Evolutionary conservation across 2,888 invertebrate genomes (phyloP).

Genomic region (Andrena haemorrhoa): DNA sequence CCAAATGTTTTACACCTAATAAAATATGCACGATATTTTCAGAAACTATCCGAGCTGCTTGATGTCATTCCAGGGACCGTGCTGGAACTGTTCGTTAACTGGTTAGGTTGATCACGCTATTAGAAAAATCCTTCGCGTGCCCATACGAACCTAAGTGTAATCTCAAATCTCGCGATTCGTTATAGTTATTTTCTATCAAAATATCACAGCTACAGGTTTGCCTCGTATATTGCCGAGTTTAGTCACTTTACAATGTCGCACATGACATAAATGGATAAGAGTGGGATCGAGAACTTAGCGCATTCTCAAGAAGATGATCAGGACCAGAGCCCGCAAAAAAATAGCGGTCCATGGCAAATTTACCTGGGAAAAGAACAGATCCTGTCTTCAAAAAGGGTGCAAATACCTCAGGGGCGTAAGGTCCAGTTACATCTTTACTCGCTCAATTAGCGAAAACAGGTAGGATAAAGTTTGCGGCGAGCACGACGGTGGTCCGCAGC

Average conservation of each 20-base stretch:
- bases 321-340: conserved; percentile 46
- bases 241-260: neutral
- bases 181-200: neutral
- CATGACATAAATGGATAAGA: neutral
- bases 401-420: conserved; percentile 83
- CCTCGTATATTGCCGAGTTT: neutral
- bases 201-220: neutral
- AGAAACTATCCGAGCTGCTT: too few species aligned
- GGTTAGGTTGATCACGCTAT: too few species aligned
- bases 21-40: too few species aligned
- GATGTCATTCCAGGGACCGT: too few species aligned
- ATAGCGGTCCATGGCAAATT: conserved; percentile 51
- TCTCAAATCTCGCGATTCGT: too few species aligned
- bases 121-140: too few species aligned
- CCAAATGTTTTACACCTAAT: too few species aligned
- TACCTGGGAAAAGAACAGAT: conserved; percentile 77
- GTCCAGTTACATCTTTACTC: conserved; percentile 85
- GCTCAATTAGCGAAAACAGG: conserved; percentile 85
- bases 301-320: conserved; percentile 38
- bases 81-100: too few species aligned
- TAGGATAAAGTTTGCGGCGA: conserved; percentile 83
- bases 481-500: conserved; percentile 83
- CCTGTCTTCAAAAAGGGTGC: conserved; percentile 80
- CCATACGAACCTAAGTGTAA: too few species aligned
- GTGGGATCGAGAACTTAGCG: conserved; percentile 5